A percentile compares a stretch with the other conserved stretches of the same genome.
phyloP scores from a whole-genome alignment of 1,140 invertebrate species.

The Trypoxylus dichotomus region DNA sequence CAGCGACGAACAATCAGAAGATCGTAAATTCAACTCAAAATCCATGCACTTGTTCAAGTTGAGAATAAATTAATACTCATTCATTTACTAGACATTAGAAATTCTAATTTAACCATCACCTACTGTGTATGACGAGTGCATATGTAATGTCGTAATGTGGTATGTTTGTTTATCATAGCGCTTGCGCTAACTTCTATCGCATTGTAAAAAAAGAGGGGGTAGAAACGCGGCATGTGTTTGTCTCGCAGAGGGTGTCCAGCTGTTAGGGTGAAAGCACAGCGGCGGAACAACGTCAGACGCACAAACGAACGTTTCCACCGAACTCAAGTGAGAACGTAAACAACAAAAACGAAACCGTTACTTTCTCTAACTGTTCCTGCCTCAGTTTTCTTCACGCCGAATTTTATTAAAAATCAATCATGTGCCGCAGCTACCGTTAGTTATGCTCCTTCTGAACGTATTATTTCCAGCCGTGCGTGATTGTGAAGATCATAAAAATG shows the following conservation, averaged over 20 bases:
- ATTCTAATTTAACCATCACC: not conserved
- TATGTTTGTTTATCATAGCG: constrained; percentile 15
- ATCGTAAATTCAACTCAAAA: too few relatives aligned
- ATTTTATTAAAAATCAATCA: constrained; percentile 14
- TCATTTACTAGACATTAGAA: not conserved
- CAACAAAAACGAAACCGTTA: not conserved
- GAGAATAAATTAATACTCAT: too few relatives aligned
- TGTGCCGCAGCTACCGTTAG: not conserved
- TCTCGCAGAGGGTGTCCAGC: constrained; percentile 32
- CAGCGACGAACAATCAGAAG: too few relatives aligned
- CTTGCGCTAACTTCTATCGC: constrained; percentile 12
- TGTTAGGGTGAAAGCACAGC: constrained; percentile 28
- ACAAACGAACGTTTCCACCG: not conserved
- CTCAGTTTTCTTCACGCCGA: not conserved
- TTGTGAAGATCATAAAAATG: constrained; percentile 19
- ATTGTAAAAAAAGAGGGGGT: constrained; percentile 28
- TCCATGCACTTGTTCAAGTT: too few relatives aligned
- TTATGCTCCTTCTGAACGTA: not conserved
- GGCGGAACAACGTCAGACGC: not conserved
- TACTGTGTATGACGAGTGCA: not conserved
- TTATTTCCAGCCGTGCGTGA: constrained; percentile 8
- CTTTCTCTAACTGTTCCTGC: not conserved
- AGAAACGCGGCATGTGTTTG: constrained; percentile 32
- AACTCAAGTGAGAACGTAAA: not conserved
- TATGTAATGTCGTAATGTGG: not conserved